phyloP scores from a whole-genome alignment of 2,888 invertebrate species.

The Diploptera punctata region DNA sequence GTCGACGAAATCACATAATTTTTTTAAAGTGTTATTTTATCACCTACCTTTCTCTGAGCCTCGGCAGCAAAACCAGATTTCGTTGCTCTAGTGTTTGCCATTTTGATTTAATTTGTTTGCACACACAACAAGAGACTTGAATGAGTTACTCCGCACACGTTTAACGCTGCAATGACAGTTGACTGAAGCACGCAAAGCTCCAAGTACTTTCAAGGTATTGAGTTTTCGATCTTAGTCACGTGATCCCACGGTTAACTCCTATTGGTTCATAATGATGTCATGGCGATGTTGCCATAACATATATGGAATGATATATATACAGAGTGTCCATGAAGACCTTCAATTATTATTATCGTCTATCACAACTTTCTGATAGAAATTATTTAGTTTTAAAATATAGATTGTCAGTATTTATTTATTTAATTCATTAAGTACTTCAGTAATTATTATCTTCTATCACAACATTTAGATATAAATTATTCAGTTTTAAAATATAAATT shows the following conservation, averaged over 20 bases:
- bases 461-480: no score
- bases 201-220: conserved; percentile 36
- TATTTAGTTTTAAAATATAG: no score
- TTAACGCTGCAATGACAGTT: conserved; percentile 19
- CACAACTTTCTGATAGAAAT: no score
- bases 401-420: no score
- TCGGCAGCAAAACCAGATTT: conserved; percentile 97
- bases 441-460: no score
- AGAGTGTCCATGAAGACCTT: no score
- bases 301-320: no score
- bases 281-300: conserved; percentile 28
- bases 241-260: background rate
- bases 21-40: no score
- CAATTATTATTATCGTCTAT: no score
- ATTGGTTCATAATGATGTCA: conserved; percentile 40
- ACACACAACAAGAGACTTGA: background rate
- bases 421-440: no score
- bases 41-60: conserved; percentile 90
- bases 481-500: no score
- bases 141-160: background rate
- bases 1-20: no score
- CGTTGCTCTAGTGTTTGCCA: conserved; percentile 84
- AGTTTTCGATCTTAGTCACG: conserved; percentile 31
- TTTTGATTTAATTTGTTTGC: conserved; percentile 49
- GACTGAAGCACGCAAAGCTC: conserved; percentile 9